Base-by-base conservation (phyloP, 2,797 vertebrate genomes). In the Gephyroberyx darwinii region DNA sequence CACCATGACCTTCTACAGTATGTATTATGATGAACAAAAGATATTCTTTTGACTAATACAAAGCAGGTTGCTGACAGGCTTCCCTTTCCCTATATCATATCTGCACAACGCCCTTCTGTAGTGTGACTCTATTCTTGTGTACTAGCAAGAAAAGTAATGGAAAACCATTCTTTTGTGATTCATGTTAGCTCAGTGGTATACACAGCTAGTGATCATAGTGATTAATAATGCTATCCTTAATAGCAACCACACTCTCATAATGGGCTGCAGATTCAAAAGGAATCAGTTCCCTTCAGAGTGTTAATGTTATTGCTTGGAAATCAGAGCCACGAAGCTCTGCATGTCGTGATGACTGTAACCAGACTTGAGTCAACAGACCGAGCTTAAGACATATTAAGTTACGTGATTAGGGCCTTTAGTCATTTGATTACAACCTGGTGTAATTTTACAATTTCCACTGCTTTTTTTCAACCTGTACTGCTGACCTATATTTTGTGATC, bases 341-440 rank as follows among this genome's bases (percentile, higher is more conserved):
- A 47, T 16, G 17, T 47, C 14, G 5, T 47, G 14, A 47, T n/a
- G 17, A 47, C 17, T 47, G 17, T 47, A n/a, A 2, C 45, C 14
- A 47, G 17, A 43, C 41, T 43, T 43, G 33, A 39, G 37, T 22
- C 53, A 3, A 56, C 26, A 14, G 39, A 2, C 14, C 60, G 33
- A 14, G 9, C 10, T 41, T 16, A 67, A 70, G 13, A 53, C 30
- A 71, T 41, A 41, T 48, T 51, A 19, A 63, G 64, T 81, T 19
- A 51, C 39, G 62, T 71, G 43, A 69, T 74, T 69, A 62, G 50
- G 69, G 54, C 39, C 17, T n/a, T 1, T 2, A 5, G 54, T 73
- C 47, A 70, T 71, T 58, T 52, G 16, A 74, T 58, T 71, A 61
- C 56, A 31, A 51, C 39, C 26, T 35, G 17, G 59, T 73, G 31